These are phyloP conservation scores for Anthophora plumipes DNA, from an alignment of 2,888 invertebrate genomes.

Conservation along the genomic window DNA sequence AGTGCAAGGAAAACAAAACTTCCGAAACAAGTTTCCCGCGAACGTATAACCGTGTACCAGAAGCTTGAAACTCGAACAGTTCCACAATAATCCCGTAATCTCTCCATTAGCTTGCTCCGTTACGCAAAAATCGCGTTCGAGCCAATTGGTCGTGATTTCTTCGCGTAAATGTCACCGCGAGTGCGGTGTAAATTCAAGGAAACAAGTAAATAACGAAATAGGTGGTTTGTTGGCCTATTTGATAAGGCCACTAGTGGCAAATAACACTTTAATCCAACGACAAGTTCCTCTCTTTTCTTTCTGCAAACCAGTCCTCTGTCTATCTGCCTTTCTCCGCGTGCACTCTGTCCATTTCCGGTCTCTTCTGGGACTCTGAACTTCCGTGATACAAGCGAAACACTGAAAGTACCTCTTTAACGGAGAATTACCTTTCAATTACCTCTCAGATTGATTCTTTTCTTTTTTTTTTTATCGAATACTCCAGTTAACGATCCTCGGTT, in stretches of 20 bases:
- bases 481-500: too few species aligned
- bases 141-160: background rate
- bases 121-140: constrained; percentile 12
- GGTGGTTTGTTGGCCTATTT: constrained; percentile 72
- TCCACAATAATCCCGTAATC: constrained; percentile 29
- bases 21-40: constrained; percentile 17
- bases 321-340: background rate
- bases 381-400: too few species aligned
- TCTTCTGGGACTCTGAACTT: too few species aligned
- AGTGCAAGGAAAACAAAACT: constrained; percentile 46
- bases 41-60: background rate
- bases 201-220: constrained; percentile 70
- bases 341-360: background rate
- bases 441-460: too few species aligned
- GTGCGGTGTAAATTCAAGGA: constrained; percentile 9
- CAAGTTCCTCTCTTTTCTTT: constrained; percentile 34
- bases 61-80: constrained; percentile 6
- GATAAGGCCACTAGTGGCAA: constrained; percentile 82
- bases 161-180: constrained; percentile 15
- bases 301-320: background rate
- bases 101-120: constrained; percentile 7
- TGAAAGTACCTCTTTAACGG: too few species aligned
- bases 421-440: too few species aligned
- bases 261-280: constrained; percentile 82
- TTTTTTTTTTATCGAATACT: too few species aligned